Conservation (phyloP, 1,140 invertebrate genomes). For the Drosophila tsacasi region DNA sequence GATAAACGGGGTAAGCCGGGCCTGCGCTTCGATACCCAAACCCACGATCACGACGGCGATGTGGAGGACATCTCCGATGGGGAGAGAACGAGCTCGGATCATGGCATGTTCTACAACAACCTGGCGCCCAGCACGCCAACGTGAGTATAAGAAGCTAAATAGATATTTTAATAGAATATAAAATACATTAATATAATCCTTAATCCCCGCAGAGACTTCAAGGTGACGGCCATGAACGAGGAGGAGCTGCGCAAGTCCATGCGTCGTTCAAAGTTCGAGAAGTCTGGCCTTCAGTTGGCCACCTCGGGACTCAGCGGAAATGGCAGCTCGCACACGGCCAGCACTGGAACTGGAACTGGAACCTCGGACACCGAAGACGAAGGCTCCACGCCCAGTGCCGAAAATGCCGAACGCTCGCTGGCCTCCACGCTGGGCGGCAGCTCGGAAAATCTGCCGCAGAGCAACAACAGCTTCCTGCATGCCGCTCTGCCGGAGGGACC, state of each 20-base stretch:
- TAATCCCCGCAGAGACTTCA: slow-evolving; percentile 89
- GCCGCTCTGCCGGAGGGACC: slow-evolving; percentile 82
- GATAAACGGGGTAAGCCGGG: slow-evolving; percentile 75
- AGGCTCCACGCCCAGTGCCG: slow-evolving; percentile 91
- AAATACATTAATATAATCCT: slow-evolving; percentile 6
- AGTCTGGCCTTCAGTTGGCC: slow-evolving; percentile 85
- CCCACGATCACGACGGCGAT: slow-evolving; percentile 93
- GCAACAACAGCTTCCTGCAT: slow-evolving; percentile 76
- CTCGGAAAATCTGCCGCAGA: slow-evolving; percentile 79
- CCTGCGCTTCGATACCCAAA: slow-evolving; percentile 78
- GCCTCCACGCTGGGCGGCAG: slow-evolving; percentile 84
- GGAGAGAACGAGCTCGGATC: slow-evolving; percentile 91
- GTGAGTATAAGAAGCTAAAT: slow-evolving; percentile 49
- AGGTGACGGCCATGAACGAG: slow-evolving; percentile 94
- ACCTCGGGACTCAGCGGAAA: slow-evolving; percentile 75
- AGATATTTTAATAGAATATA: not conserved
- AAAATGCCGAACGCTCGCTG: slow-evolving; percentile 88
- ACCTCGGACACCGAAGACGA: slow-evolving; percentile 93
- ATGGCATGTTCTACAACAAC: slow-evolving; percentile 85
- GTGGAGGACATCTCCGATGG: slow-evolving; percentile 94
- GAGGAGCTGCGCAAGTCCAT: slow-evolving; percentile 93
- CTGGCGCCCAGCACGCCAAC: slow-evolving; percentile 81
- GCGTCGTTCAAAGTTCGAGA: slow-evolving; percentile 89
- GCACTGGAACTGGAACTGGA: slow-evolving; percentile 89
- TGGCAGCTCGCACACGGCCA: slow-evolving; percentile 84